Percentiles rank a stretch among this genome's conserved stretches.
Evolutionary conservation across 1,140 invertebrate genomes (phyloP).

Genomic region (Rhyacophila brunnea): DNA sequence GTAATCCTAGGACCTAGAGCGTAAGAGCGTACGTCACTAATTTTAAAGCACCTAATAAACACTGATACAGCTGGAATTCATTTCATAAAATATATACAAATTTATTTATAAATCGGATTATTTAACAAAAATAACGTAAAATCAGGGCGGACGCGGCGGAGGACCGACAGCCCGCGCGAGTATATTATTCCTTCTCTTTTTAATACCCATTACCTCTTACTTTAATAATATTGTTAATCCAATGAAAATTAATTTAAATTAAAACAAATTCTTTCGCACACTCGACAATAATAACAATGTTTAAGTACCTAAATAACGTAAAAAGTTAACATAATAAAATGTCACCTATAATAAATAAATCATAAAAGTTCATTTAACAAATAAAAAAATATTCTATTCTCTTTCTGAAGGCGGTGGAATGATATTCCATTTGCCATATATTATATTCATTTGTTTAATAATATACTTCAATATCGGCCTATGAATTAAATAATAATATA

Average conservation of each 20-base stretch:
- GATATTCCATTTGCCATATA: too few relatives aligned
- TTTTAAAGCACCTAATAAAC: constrained; percentile 5
- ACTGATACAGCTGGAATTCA: constrained; percentile 18
- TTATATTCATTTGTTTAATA: too few relatives aligned
- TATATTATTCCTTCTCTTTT: not conserved
- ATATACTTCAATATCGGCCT: not conserved
- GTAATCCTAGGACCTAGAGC: not conserved
- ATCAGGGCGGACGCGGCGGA: not conserved
- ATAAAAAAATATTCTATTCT: constrained; percentile 3
- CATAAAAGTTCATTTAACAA: constrained; percentile 13
- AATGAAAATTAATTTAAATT: constrained; percentile 14
- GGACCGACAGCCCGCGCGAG: not conserved
- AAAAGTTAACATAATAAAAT: constrained; percentile 28
- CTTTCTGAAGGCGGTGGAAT: not conserved
- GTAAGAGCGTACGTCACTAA: not conserved
- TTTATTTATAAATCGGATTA: not conserved
- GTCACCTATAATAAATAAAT: constrained; percentile 3
- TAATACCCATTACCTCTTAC: constrained; percentile 14
- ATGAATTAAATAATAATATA: not conserved
- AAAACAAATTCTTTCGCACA: constrained; percentile 19
- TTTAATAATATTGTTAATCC: not conserved
- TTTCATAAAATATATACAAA: constrained; percentile 26
- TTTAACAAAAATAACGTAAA: not conserved
- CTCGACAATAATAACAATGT: constrained; percentile 26
- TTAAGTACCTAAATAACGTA: constrained; percentile 35